These are phyloP conservation scores for Rana temporaria DNA, from an alignment of 2,113 vertebrate species.

Conservation along the genomic window DNA sequence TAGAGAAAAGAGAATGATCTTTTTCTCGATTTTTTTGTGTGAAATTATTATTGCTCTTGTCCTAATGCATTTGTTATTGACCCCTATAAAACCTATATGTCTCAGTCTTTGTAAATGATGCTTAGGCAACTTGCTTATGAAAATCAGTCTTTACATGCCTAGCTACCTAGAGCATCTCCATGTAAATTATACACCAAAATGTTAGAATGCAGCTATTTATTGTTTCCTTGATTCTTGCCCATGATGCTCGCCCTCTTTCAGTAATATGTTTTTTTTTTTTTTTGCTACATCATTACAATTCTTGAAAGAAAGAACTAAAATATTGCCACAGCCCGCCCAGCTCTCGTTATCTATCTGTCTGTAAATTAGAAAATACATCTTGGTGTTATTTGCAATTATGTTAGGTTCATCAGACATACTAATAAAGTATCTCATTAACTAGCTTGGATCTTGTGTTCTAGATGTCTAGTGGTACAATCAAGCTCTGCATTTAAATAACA, in stretches of 20 bases:
- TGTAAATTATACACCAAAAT: too few species aligned
- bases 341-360: background rate
- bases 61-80: too few species aligned
- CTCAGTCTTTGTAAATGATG: too few species aligned
- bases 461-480: background rate
- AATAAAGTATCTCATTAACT: constrained; percentile 1
- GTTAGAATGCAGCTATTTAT: too few species aligned
- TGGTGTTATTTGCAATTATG: background rate
- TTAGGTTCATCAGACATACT: constrained; percentile 2
- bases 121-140: too few species aligned
- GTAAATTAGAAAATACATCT: background rate
- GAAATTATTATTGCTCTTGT: too few species aligned
- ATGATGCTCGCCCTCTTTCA: background rate
- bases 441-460: background rate
- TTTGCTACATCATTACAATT: background rate
- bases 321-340: background rate
- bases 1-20: too few species aligned
- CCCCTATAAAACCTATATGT: too few species aligned
- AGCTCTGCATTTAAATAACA: constrained; percentile 4
- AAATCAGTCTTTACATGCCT: too few species aligned
- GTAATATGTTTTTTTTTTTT: background rate
- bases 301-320: background rate
- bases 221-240: background rate
- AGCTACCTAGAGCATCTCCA: too few species aligned
- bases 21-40: too few species aligned